phyloP scores from a whole-genome alignment of 2,888 invertebrate genomes.

The Hypomecis atomaria region DNA sequence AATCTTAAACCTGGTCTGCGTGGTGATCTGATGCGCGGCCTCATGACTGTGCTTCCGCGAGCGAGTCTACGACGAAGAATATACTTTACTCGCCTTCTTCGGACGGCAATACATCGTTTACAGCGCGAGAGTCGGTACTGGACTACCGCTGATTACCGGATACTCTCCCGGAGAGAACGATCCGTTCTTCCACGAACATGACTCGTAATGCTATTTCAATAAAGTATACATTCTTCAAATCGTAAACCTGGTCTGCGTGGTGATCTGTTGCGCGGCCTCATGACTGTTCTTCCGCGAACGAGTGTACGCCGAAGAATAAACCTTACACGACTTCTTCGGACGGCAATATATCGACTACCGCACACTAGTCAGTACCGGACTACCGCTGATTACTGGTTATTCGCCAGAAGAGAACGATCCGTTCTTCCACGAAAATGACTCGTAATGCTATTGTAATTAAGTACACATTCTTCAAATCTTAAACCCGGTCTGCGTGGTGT shows the following conservation, averaged over 20 bases:
- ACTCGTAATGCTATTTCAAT: background rate
- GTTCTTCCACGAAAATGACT: too few species aligned
- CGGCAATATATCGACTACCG: too few species aligned
- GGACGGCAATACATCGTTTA: conserved; percentile 94
- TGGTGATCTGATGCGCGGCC: conserved; percentile 90
- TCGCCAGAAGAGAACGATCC: too few species aligned
- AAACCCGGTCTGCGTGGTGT: too few species aligned
- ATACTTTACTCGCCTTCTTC: conserved; percentile 95
- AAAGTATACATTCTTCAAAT: too few species aligned
- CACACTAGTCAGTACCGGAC: too few species aligned
- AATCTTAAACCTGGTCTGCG: conserved; percentile 94
- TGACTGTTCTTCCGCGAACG: too few species aligned
- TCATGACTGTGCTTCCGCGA: conserved; percentile 97
- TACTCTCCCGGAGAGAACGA: conserved; percentile 50
- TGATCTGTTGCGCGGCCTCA: too few species aligned
- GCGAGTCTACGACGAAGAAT: conserved; percentile 94
- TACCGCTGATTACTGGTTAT: too few species aligned
- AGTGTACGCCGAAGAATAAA: background rate
- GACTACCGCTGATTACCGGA: conserved; percentile 51
- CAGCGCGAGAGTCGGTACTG: conserved; percentile 88
- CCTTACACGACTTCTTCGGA: too few species aligned
- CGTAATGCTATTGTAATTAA: too few species aligned
- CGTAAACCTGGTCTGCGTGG: too few species aligned
- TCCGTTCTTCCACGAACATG: background rate
- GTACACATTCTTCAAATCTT: conserved; percentile 71